Percentiles rank a stretch among this genome's conserved stretches.
These are phyloP conservation scores for Mythimna ferrago DNA, from an alignment of 2,888 invertebrate species.

Conservation along the genomic window DNA sequence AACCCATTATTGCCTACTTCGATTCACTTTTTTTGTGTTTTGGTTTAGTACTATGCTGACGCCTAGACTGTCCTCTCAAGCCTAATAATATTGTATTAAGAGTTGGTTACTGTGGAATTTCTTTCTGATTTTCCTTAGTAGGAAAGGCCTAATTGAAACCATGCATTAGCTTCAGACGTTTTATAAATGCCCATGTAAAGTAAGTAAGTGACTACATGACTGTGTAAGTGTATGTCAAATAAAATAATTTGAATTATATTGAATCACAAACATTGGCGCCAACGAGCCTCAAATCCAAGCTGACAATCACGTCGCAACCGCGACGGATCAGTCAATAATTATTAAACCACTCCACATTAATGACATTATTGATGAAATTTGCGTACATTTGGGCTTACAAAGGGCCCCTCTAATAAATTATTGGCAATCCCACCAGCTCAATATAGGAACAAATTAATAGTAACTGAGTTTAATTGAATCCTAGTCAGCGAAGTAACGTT, in stretches of 20 bases:
- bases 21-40: no score
- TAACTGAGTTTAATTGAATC: constrained; percentile 77
- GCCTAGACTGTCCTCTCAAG: no score
- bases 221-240: no score
- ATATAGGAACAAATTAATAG: constrained; percentile 75
- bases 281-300: constrained; percentile 28
- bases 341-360: constrained; percentile 65
- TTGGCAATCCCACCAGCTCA: constrained; percentile 65
- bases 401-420: constrained; percentile 69
- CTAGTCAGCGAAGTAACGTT: constrained; percentile 68
- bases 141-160: no score
- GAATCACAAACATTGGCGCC: constrained; percentile 11
- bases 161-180: no score
- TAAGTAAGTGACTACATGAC: no score
- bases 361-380: constrained; percentile 73
- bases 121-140: no score
- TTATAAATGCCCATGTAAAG: no score
- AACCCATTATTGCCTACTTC: no score
- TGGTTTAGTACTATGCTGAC: no score
- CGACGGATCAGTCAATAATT: constrained; percentile 64
- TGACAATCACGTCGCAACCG: constrained; percentile 38
- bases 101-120: no score
- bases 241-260: background rate
- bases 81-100: no score
- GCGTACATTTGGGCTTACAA: constrained; percentile 65